Base-by-base conservation (phyloP, 2,113 vertebrate species). In the Anguilla rostrata region DNA sequence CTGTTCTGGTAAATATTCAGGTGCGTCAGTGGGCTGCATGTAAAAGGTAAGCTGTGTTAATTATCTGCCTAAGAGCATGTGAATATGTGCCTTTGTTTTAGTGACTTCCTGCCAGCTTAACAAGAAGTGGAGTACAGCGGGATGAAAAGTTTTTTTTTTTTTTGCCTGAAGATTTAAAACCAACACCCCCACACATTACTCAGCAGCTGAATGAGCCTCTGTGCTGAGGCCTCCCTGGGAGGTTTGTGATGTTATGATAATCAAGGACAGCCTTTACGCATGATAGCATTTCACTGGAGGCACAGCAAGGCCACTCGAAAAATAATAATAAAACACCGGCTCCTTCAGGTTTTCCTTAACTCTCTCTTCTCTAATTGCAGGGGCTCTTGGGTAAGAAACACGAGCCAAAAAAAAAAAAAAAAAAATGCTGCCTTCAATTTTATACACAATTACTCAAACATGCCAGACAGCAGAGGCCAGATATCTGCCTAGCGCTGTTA, bases 371-470 rank as follows among this genome's bases (percentile, higher is more conserved):
- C 71, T 75, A 75, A 75, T 75, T 75, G 71, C 9, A 9, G 9
- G 6, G 71, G 71, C 71, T 75, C 71, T 75, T 34, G 71, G 71
- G 71, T 34, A 34, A 75, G 26, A 75, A 75, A 34, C 34, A n/a
- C 9, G n/a, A 75, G 71, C 71, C 71, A 75, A 46, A 46, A 46
- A 34, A 46, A 46, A 46, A n/a, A n/a, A n/a, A 46, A 46, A 53
- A 66, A 34, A 75, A 75, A 75, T 34, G 71, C 12, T 75, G 71
- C 71, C 71, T 75, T 75, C 71, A 75, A 34, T 75, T 75, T 75
- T n/a, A 75, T 75, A 34, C 71, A 75, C 71, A 75, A 75, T 75
- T 75, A 75, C 71, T 75, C 71, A 75, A 75, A 75, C 71, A 75
- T 75, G 71, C 39, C 78, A 41, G 78, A 39, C 78, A 80, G 78